Base-by-base conservation (phyloP, 2,797 vertebrate species). In the Anguilla pacifica region DNA sequence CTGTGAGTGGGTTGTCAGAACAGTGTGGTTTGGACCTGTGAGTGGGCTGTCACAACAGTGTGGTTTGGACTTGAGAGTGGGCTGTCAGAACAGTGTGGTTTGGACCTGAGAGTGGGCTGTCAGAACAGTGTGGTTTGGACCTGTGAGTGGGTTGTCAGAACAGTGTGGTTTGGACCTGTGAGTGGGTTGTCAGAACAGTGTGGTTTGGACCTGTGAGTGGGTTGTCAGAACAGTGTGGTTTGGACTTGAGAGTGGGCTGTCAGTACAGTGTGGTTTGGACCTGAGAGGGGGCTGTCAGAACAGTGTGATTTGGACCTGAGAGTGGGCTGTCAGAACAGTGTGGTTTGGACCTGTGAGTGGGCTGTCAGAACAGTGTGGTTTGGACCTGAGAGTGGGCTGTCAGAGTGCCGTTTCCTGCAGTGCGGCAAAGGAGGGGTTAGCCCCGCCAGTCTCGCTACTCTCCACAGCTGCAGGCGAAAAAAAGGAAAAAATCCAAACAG, bases 401-500 rank as follows among this genome's bases (percentile, higher is more conserved):
- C 77, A 46, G n/a, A 31, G 77, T 25, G 72, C 72, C 17, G 43
- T 82, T 82, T 82, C 82, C 70, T 39, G 83, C 83, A 28, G 64
- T 17, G 83, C 87, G 86, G 88, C 87, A 85, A 22, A 59, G 89
- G 89, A 90, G 88, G 86, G 84, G 90, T 90, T 91, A 89, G 86
- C 89, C 89, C 86, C 87, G 88, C 85, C 88, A 86, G 90, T 90
- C 89, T 84, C 74, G 87, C 85, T 96, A 95, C 97, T 96, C 96
- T 96, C 95, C 97, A 96, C 97, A 97, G 97, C 97, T 97, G 97
- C 97, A 96, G 96, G 96, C 17, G 90, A 79, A 64, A 84, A 83
- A 17, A 86, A 86, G 88, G 91, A 91, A 91, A 97, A 95, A 97
- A 96, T 96, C 96, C 97, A 97, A 97, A 97, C 97, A 97, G 97